Percentiles rank a stretch among this genome's conserved stretches.
Evolutionary conservation across 2,797 vertebrate species (phyloP).

Genomic region (Falco peregrinus): DNA sequence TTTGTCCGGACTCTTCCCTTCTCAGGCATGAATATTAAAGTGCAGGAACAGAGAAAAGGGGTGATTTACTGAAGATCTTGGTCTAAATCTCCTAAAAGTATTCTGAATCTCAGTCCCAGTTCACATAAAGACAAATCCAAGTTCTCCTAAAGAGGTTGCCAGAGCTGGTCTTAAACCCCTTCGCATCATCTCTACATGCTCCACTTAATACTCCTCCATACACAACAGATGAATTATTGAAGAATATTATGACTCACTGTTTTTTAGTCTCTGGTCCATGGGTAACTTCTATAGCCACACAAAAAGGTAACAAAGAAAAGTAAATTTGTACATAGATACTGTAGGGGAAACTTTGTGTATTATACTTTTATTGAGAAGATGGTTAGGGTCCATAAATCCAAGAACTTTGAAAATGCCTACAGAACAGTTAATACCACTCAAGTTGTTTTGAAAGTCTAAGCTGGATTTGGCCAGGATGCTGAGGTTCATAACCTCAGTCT

Average conservation of each 20-base stretch:
- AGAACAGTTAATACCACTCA: neutral
- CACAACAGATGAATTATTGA: neutral
- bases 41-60: neutral
- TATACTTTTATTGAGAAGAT: neutral
- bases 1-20: neutral
- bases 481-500: neutral
- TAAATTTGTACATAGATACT: neutral
- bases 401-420: neutral
- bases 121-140: neutral
- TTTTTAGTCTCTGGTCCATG: neutral
- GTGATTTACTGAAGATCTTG: neutral
- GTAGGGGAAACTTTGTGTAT: neutral
- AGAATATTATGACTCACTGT: neutral
- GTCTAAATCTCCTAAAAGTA: neutral
- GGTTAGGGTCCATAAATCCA: neutral
- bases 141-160: neutral
- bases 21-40: neutral
- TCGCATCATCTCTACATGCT: neutral
- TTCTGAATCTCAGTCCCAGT: neutral
- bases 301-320: neutral
- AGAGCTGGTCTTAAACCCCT: neutral
- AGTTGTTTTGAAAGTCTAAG: neutral
- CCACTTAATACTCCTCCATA: neutral
- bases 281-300: neutral
- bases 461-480: neutral